Evolutionary conservation across 2,888 invertebrate genomes (phyloP), one percentile per base, ranked within the genome.

Genomic region (Prosapia bicincta): DNA sequence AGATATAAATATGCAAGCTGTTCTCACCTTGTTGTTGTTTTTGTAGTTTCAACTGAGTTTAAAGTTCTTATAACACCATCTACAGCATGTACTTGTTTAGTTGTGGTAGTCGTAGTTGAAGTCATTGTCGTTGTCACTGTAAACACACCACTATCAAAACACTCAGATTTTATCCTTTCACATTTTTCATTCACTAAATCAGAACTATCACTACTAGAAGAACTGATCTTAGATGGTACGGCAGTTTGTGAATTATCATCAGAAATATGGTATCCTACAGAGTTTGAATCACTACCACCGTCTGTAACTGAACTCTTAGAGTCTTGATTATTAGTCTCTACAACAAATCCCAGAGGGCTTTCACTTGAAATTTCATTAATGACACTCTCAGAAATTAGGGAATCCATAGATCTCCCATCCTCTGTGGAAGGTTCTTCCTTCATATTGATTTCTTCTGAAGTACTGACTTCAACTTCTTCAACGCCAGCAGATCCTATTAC

Each of bases 51-150:
- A 20, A 66, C 54, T 23, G 68, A 38, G 30, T 69, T 71, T 28
- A 87, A 82, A 43, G 85, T 86, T 82, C 88, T 87, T 75, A 88
- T 86, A 32, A 83, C 81, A 26, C 88, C 88, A 79, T 86, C 87
- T 3, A 85, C 83, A n/a, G 83, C 82, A 75, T 83, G 84, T 81
- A 83, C 80, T 6, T 84, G 84, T 38, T 84, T 84, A 70, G 85
- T 84, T 23, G 84, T 85, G 0, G 85, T 85, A 3, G 84, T 83
- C 0, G 77, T 78, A 5, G 78, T 72, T 5, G 75, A 66, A 6
- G 71, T 70, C 5, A 72, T 72, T 0, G 76, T 66, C 30, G 24
- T 67, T 66, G 67, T 32, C n/a, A 72, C 72, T 10, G 26, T 25
- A 32, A 9, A 30, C 25, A 66, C 25, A 24, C 71, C 69, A 54